Conservation (phyloP, 2,888 invertebrate species). For the Heliconius ismenius region DNA sequence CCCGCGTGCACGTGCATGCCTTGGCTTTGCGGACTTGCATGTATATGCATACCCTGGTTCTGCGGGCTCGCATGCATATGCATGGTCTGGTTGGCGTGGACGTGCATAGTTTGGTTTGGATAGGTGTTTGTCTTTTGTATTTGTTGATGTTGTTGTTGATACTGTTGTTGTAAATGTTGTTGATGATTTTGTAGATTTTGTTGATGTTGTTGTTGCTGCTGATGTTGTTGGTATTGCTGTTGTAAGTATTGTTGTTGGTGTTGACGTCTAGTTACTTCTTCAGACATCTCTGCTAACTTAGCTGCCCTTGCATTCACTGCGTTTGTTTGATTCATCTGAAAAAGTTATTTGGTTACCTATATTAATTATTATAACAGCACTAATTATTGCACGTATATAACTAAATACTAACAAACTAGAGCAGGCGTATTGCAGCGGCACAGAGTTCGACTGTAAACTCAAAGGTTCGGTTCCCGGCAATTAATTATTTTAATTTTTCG, state of each 20-base stretch:
- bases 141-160: slow-evolving; percentile 46
- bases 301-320: slow-evolving; percentile 76
- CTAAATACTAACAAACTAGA: too few species aligned
- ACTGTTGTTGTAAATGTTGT: slow-evolving; percentile 51
- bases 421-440: too few species aligned
- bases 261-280: slow-evolving; percentile 86
- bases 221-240: slow-evolving; percentile 52
- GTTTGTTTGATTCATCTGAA: slow-evolving; percentile 53
- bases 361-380: neutral
- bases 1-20: slow-evolving; percentile 51
- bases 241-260: slow-evolving; percentile 39
- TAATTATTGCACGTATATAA: neutral
- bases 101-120: slow-evolving; percentile 36
- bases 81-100: slow-evolving; percentile 38
- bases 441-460: too few species aligned
- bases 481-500: too few species aligned
- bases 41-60: slow-evolving; percentile 40
- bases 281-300: slow-evolving; percentile 90
- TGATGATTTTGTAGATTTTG: slow-evolving; percentile 58
- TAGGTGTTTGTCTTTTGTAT: slow-evolving; percentile 41
- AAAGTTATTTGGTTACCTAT: neutral
- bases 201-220: slow-evolving; percentile 49
- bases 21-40: slow-evolving; percentile 55
- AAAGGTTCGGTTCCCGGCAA: too few species aligned
- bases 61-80: slow-evolving; percentile 42